These are phyloP conservation scores for Tinea semifulvella DNA, from an alignment of 2,888 invertebrate genomes.

Conservation along the genomic window DNA sequence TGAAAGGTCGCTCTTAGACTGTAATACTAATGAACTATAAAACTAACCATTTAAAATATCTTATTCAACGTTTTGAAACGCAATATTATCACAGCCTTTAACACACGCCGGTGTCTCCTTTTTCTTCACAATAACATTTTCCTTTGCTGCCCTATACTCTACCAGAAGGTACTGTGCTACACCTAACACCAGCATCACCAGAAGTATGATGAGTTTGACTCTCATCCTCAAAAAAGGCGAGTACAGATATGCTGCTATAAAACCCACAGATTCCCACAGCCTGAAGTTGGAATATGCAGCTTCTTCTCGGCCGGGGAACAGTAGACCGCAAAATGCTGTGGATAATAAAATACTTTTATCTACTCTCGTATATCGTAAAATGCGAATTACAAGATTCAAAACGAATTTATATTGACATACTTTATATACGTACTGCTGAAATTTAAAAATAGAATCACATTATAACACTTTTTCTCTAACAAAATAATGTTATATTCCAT, in stretches of 20 bases:
- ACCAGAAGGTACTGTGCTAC: conserved; percentile 60
- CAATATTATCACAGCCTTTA: conserved; percentile 46
- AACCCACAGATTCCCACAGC: conserved; percentile 74
- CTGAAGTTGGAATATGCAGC: conserved; percentile 76
- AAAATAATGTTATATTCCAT: too few relatives aligned
- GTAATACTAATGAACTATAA: too few relatives aligned
- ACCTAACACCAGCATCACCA: conserved; percentile 55
- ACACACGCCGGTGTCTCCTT: conserved; percentile 23
- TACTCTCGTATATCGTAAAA: too few relatives aligned
- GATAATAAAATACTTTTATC: too few relatives aligned
- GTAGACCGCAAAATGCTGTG: conserved; percentile 68
- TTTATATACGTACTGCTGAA: too few relatives aligned
- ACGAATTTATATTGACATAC: too few relatives aligned
- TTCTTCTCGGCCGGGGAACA: conserved; percentile 71
- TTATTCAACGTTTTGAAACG: conserved; percentile 36
- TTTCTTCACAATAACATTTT: conserved; percentile 27
- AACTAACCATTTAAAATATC: too few relatives aligned
- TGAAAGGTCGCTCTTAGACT: too few relatives aligned
- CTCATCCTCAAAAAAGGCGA: conserved; percentile 60
- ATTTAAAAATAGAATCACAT: too few relatives aligned
- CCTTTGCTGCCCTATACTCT: conserved; percentile 35
- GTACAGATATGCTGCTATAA: conserved; percentile 69
- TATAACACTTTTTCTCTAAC: too few relatives aligned
- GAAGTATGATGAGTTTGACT: conserved; percentile 61
- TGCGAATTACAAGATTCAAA: too few relatives aligned